Evolutionary conservation across 2,888 invertebrate genomes (phyloP).

Genomic region (Drosophila anomalata): DNA sequence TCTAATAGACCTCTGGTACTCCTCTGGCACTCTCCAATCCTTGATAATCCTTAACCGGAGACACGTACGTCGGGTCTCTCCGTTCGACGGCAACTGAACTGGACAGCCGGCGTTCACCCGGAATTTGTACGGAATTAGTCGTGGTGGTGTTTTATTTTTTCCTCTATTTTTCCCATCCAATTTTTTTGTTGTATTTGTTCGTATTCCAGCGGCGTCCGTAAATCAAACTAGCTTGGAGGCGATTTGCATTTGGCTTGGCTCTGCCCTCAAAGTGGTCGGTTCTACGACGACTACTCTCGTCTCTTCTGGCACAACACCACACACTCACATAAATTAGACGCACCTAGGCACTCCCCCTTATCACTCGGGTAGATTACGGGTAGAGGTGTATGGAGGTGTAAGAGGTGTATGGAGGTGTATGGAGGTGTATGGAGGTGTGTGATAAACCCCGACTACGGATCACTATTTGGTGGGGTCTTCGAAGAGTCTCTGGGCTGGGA

Average conservation of each 20-base stretch:
- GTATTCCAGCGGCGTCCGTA: constrained; percentile 65
- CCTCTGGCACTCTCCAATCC: neutral
- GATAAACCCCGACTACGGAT: constrained; percentile 21
- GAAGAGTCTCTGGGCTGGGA: constrained; percentile 3
- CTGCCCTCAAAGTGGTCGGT: neutral
- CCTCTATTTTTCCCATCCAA: neutral
- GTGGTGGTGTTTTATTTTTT: neutral
- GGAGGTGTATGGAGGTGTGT: neutral
- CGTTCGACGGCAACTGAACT: constrained; percentile 58
- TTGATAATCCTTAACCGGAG: neutral
- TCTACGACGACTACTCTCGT: neutral
- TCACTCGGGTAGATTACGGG: constrained; percentile 24
- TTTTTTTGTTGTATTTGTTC: constrained; percentile 25
- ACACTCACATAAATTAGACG: constrained; percentile 55
- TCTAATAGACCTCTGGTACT: neutral
- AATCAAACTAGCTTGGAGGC: constrained; percentile 50
- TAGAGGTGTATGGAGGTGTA: neutral
- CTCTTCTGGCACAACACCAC: neutral
- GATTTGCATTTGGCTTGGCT: constrained; percentile 63
- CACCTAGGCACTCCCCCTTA: constrained; percentile 43
- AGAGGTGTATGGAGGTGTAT: neutral
- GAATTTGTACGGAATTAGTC: constrained; percentile 60
- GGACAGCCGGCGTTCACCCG: constrained; percentile 33
- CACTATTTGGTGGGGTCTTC: constrained; percentile 2
- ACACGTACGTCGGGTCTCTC: constrained; percentile 33